Conservation (phyloP, 2,797 vertebrate genomes). For the Chelon auratus region DNA sequence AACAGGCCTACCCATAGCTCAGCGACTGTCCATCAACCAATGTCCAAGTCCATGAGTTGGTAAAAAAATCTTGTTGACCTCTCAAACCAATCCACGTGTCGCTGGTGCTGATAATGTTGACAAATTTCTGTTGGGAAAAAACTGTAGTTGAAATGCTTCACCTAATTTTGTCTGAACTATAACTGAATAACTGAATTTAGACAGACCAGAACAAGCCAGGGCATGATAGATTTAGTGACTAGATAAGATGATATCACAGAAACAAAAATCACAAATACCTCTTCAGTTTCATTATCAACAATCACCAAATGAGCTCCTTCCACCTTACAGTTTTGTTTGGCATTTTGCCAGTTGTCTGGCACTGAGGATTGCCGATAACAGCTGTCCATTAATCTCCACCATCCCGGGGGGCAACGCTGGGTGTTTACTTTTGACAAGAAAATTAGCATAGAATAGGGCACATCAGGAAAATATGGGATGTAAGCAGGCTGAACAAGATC, state of each 20-base stretch:
- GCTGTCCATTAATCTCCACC: rapidly evolving
- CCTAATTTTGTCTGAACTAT: neutral
- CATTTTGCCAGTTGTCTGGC: rapidly evolving
- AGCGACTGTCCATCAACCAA: neutral
- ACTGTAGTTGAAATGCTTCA: neutral
- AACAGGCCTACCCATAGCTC: rapidly evolving
- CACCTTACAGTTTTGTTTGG: neutral
- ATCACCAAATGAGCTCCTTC: conserved; percentile 14
- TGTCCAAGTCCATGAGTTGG: no score
- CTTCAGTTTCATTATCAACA: rapidly evolving
- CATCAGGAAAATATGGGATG: neutral
- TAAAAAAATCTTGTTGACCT: neutral
- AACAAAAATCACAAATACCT: conserved; percentile 7
- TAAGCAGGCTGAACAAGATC: no score
- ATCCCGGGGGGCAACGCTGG: neutral
- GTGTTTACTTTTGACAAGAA: neutral
- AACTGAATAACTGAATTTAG: neutral
- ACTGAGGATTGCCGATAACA: conserved; percentile 1
- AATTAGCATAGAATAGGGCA: neutral
- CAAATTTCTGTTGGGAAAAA: conserved; percentile 2
- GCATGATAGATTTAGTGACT: neutral
- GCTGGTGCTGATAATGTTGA: rapidly evolving
- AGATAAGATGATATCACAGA: neutral
- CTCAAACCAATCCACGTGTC: conserved; percentile 9
- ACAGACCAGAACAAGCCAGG: neutral